Evolutionary conservation across 2,888 invertebrate genomes (phyloP).

Genomic region (Rhabditoides inermis): DNA sequence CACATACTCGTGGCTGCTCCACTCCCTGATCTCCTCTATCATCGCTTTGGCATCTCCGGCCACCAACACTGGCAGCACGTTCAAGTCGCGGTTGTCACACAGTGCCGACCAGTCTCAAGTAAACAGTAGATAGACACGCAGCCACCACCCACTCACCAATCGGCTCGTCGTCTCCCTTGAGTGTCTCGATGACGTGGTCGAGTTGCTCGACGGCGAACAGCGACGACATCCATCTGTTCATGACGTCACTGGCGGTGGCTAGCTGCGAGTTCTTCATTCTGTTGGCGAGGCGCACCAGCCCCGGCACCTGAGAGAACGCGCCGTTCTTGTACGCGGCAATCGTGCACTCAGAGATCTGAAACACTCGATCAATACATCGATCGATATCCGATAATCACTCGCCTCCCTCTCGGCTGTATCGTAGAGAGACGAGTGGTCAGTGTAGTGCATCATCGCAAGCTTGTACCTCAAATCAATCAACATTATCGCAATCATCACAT

Average conservation of each 20-base stretch:
- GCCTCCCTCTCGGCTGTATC: constrained; percentile 38
- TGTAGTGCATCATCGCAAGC: constrained; percentile 24
- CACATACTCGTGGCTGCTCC: constrained; percentile 21
- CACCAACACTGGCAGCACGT: constrained; percentile 15
- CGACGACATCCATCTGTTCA: constrained; percentile 24
- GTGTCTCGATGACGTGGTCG: constrained; percentile 18
- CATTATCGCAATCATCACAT: too few relatives aligned
- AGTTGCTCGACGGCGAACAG: constrained; percentile 30
- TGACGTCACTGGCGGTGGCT: constrained; percentile 23
- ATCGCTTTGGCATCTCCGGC: constrained; percentile 7
- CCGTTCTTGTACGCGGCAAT: constrained; percentile 25
- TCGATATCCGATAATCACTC: not conserved
- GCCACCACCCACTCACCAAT: constrained; percentile 10
- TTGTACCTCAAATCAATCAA: constrained; percentile 14
- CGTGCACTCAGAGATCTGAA: constrained; percentile 26
- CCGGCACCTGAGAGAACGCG: constrained; percentile 24
- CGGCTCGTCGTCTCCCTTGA: constrained; percentile 31
- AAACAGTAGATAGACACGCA: not conserved
- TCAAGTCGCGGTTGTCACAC: constrained; percentile 28
- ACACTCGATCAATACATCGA: not conserved
- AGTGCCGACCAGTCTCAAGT: constrained; percentile 21
- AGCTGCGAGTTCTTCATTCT: constrained; percentile 17
- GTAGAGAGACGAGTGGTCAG: constrained; percentile 21
- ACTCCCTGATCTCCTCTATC: constrained; percentile 15
- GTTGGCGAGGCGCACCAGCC: constrained; percentile 15